Evolutionary conservation across 2,797 vertebrate genomes (phyloP), one percentile per base, ranked within the genome.

Genomic region (Enteromius radiatus): DNA sequence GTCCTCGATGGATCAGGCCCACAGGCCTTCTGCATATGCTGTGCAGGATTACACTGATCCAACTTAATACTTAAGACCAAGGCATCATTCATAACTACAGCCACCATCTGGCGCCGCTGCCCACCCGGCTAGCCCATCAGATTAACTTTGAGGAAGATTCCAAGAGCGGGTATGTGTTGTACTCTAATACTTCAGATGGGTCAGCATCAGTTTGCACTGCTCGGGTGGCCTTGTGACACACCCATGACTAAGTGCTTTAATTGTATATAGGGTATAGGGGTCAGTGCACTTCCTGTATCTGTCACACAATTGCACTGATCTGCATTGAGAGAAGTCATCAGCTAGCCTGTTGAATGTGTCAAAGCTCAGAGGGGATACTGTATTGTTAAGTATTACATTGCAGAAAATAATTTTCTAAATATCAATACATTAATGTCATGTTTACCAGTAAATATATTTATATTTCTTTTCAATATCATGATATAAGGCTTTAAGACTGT

Each of bases 61-160:
- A 94, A 93, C 91, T 91, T 95, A 94, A 94, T 93, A 90, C 93
- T 90, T 92, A 88, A 89, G 87, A 91, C 91, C 90, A 84, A 80
- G 90, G 92, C 94, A 93, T 93, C 94, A 94, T 95, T 96, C 93
- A 95, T 93, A 95, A 96, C 90, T 93, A 91, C 91, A 91, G 90
- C 76, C 89, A 73, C 93, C 95, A 96, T 95, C 95, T 96, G 95
- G 87, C 89, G 85, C 91, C 59, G 86, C 82, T 81, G 78, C 56
- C 64, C 15, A 80, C 78, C 68, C 19, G 14, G 33, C 21, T 4
- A 78, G 45, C 69, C 77, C 81, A 84, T 59, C 21, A 91, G 92
- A 95, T 95, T 95, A 95, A 94, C 93, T 93, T 94, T 89, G 86
- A 95, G 94, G 93, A 94, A 94, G 89, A 89, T 86, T 89, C 78